phyloP scores from a whole-genome alignment of 2,113 vertebrate genomes.

The Ceyx margarethae region DNA sequence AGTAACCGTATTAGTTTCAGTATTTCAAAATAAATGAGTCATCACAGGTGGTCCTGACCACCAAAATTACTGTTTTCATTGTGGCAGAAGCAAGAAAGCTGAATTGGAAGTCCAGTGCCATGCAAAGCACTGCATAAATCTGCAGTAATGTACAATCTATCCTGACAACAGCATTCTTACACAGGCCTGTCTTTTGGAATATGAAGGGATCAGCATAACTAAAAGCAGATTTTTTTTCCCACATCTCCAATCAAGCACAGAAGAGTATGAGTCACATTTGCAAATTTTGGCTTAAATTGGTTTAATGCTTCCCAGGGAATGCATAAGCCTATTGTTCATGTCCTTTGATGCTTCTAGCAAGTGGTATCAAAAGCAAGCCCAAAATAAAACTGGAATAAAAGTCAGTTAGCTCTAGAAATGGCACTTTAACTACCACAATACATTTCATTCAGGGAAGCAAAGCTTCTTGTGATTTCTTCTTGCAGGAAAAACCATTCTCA shows the following conservation, averaged over 20 bases:
- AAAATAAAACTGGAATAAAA: conserved; percentile 46
- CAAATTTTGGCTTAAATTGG: conserved; percentile 56
- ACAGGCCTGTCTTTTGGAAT: background rate
- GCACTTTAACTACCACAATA: background rate
- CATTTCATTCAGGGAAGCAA: background rate
- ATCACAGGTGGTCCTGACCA: background rate
- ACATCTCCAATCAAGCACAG: conserved; percentile 26
- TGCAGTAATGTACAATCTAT: background rate
- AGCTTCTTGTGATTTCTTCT: background rate
- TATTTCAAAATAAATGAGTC: background rate
- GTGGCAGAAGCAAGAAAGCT: background rate
- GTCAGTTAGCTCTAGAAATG: conserved; percentile 14
- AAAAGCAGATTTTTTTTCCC: background rate
- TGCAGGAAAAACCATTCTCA: background rate
- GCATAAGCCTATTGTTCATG: conserved; percentile 36
- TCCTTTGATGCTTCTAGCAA: conserved; percentile 29
- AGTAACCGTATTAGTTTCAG: background rate
- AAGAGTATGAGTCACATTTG: conserved; percentile 57
- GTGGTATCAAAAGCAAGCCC: conserved; percentile 28
- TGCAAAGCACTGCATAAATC: background rate
- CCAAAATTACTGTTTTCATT: background rate
- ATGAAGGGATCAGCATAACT: background rate
- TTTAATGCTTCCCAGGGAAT: conserved; percentile 41
- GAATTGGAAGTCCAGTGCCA: background rate
- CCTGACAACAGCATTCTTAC: background rate